phyloP scores from a whole-genome alignment of 2,888 invertebrate species.

The Amphimallon solstitiale region DNA sequence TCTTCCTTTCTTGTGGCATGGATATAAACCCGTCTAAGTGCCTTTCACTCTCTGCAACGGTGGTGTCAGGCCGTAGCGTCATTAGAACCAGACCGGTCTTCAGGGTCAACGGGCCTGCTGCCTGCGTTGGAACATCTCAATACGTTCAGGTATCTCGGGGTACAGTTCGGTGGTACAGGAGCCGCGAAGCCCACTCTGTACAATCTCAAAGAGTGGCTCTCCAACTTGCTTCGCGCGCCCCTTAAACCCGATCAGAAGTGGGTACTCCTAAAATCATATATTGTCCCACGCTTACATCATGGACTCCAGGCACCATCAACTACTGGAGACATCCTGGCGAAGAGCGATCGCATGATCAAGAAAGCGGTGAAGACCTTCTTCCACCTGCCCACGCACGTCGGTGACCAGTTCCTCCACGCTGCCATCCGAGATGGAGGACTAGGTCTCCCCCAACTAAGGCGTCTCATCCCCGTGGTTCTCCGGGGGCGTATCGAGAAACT shows the following conservation, averaged over 20 bases:
- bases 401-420: conserved; percentile 39
- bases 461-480: conserved; percentile 21
- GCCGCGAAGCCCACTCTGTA: conserved; percentile 27
- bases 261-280: conserved; percentile 46
- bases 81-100: conserved; percentile 1
- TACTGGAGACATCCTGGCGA: conserved; percentile 43
- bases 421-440: conserved; percentile 24
- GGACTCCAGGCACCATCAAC: conserved; percentile 52
- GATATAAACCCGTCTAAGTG: conserved; percentile 41
- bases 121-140: background rate
- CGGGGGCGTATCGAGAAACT: too few relatives aligned
- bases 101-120: background rate
- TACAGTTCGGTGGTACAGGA: conserved; percentile 49
- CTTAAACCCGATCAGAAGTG: conserved; percentile 60
- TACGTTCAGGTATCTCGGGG: conserved; percentile 51
- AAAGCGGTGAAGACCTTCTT: conserved; percentile 50
- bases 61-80: background rate
- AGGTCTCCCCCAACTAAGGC: conserved; percentile 38
- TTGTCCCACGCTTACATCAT: conserved; percentile 48
- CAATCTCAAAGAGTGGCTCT: conserved; percentile 44
- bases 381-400: conserved; percentile 8
- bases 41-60: conserved; percentile 32
- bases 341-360: conserved; percentile 53
- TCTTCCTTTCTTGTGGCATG: conserved; percentile 43
- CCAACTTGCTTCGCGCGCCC: conserved; percentile 49